Percentiles rank a stretch among this genome's conserved stretches.
These are phyloP conservation scores for Cyphomyrus plagiostoma DNA, from an alignment of 2,113 vertebrate genomes.

Conservation along the genomic window DNA sequence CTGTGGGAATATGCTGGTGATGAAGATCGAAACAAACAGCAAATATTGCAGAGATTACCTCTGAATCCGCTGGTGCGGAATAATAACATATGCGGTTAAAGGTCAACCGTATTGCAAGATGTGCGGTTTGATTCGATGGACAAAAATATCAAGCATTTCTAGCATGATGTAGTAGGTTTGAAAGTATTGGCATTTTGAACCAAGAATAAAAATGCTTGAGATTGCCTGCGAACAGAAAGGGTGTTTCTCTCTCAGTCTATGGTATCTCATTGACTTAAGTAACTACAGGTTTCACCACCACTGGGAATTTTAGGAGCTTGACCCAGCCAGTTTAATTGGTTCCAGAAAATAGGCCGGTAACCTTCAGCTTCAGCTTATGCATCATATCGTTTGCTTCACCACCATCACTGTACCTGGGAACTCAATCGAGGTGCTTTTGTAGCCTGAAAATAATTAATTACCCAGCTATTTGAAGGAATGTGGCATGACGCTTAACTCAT, in stretches of 20 bases:
- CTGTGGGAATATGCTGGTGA: conserved; percentile 2
- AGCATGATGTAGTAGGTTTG: not conserved
- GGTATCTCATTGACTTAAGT: not conserved
- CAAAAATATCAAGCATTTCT: not conserved
- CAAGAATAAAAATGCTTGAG: not conserved
- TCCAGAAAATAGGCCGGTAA: not conserved
- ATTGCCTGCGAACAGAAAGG: not conserved
- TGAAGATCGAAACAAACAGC: not conserved
- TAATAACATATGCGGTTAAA: not conserved
- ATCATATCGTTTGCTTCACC: not conserved
- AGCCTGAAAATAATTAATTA: not conserved
- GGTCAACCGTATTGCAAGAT: not conserved
- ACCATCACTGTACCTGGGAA: not conserved
- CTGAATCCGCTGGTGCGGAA: not conserved
- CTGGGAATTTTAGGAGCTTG: not conserved
- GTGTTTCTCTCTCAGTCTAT: not conserved
- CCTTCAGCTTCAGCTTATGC: not conserved
- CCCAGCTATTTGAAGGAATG: not conserved
- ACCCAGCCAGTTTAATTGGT: not conserved
- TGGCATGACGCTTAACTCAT: not conserved
- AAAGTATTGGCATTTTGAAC: not conserved
- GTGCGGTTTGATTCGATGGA: not conserved
- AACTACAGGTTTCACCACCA: not conserved
- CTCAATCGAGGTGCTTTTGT: not conserved
- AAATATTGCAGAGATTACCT: conserved; percentile 4